A percentile compares a stretch with the other conserved stretches of the same genome.
These are phyloP conservation scores for Apostichopus japonicus DNA, from an alignment of 35 echinoderm and acorn worm genomes.

Conservation along the genomic window DNA sequence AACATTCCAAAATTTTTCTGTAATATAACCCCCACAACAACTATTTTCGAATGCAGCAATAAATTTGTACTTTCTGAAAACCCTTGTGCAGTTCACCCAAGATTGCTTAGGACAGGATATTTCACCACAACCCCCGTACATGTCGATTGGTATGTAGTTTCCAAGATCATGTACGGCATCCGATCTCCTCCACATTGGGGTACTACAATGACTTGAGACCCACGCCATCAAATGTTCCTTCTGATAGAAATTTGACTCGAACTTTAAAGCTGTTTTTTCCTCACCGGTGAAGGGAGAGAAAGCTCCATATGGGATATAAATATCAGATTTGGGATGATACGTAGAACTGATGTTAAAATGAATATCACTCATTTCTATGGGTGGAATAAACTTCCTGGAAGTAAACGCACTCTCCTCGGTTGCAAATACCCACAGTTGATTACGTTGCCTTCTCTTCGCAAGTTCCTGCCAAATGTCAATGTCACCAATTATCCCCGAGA, in stretches of 20 bases:
- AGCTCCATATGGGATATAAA: constrained; percentile 3
- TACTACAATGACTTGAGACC: constrained; percentile 35
- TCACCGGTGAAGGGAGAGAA: neutral
- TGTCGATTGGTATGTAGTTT: constrained; percentile 17
- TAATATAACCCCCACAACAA: constrained; percentile 70
- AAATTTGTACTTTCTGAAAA: constrained; percentile 53
- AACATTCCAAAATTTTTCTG: constrained; percentile 73
- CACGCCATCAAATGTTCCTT: constrained; percentile 13
- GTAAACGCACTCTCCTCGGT: constrained; percentile 29
- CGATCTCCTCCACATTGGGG: constrained; percentile 4
- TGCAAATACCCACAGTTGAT: constrained; percentile 23
- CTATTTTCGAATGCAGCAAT: constrained; percentile 63
- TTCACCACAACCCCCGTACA: constrained; percentile 24
- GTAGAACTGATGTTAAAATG: neutral
- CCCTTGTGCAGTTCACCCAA: neutral
- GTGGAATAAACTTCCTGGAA: neutral
- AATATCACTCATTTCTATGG: neutral
- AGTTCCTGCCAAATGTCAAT: neutral
- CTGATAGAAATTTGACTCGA: neutral
- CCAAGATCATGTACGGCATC: constrained; percentile 20
- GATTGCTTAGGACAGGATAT: constrained; percentile 25
- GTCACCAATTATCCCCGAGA: neutral
- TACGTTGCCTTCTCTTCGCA: neutral
- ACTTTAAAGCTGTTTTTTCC: neutral
- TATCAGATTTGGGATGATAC: constrained; percentile 30